Conservation (phyloP, 2,797 vertebrate species). For the Parauchenoglanis punctatus region DNA sequence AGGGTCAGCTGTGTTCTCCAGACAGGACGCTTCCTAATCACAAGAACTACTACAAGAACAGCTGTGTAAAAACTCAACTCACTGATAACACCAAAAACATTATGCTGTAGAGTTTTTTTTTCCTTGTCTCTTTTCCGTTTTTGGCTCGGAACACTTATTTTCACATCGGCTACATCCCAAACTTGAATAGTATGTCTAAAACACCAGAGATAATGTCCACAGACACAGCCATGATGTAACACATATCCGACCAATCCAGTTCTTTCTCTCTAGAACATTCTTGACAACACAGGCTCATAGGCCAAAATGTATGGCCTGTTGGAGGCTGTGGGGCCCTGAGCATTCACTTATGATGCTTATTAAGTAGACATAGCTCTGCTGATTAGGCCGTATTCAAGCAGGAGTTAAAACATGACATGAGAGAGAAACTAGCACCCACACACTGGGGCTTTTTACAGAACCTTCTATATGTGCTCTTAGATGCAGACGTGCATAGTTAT, state of each 20-base stretch:
- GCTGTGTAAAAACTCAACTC: not conserved
- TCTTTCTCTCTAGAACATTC: not conserved
- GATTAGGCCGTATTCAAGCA: not conserved
- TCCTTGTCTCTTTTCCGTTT: not conserved
- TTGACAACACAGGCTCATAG: not conserved
- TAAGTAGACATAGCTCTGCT: not conserved
- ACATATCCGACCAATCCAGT: not conserved
- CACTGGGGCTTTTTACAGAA: not conserved
- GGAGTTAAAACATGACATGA: not conserved
- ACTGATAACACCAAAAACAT: not conserved
- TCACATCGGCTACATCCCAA: not conserved
- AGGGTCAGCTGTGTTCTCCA: not conserved
- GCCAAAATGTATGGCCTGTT: not conserved
- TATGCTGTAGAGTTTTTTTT: no score
- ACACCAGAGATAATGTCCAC: not conserved
- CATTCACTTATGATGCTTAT: conserved; percentile 7
- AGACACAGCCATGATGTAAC: not conserved
- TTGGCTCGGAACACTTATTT: not conserved
- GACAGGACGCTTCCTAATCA: not conserved
- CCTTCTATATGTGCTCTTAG: not conserved
- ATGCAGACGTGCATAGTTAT: not conserved
- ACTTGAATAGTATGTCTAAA: not conserved
- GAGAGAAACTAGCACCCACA: not conserved
- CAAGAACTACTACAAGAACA: not conserved
- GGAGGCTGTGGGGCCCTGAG: not conserved